Conservation (phyloP, 2,797 vertebrate genomes). For the Periophthalmus magnuspinnatus region DNA sequence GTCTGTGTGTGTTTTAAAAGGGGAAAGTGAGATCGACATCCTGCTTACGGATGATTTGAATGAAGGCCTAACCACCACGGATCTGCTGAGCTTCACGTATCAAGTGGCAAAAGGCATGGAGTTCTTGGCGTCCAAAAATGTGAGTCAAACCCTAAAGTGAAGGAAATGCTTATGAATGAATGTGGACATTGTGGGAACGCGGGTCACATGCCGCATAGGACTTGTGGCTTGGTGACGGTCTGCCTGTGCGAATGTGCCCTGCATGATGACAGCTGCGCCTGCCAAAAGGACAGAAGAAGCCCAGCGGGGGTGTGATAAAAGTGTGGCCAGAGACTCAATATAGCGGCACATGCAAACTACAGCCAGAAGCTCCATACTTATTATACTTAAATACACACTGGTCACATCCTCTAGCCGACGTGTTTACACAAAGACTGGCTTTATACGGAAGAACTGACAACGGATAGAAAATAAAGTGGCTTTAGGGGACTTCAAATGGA, state of each 20-base stretch:
- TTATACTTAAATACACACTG: constrained; percentile 73
- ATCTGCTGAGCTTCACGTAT: constrained; percentile 96
- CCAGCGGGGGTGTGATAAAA: constrained; percentile 66
- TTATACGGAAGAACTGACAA: constrained; percentile 50
- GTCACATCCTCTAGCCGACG: constrained; percentile 60
- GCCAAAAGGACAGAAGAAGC: constrained; percentile 56
- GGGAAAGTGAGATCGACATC: constrained; percentile 86
- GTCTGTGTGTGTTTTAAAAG: constrained; percentile 34
- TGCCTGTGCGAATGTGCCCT: constrained; percentile 37
- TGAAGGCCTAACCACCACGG: constrained; percentile 88
- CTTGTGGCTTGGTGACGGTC: constrained; percentile 18
- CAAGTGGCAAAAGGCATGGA: constrained; percentile 98
- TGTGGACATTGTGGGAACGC: constrained; percentile 2
- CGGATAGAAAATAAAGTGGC: constrained; percentile 28
- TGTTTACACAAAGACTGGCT: constrained; percentile 62
- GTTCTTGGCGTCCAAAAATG: constrained; percentile 97
- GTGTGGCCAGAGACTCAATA: constrained; percentile 62
- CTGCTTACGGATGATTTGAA: constrained; percentile 88
- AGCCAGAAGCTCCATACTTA: constrained; percentile 68
- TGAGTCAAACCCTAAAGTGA: constrained; percentile 68
- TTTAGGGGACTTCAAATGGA: constrained; percentile 12
- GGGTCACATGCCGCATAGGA: constrained; percentile 11
- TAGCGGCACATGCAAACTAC: constrained; percentile 70
- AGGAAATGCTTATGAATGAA: constrained; percentile 7
- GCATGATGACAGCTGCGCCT: constrained; percentile 47